These are phyloP conservation scores for Battus philenor DNA, from an alignment of 1,140 invertebrate species.

Conservation along the genomic window DNA sequence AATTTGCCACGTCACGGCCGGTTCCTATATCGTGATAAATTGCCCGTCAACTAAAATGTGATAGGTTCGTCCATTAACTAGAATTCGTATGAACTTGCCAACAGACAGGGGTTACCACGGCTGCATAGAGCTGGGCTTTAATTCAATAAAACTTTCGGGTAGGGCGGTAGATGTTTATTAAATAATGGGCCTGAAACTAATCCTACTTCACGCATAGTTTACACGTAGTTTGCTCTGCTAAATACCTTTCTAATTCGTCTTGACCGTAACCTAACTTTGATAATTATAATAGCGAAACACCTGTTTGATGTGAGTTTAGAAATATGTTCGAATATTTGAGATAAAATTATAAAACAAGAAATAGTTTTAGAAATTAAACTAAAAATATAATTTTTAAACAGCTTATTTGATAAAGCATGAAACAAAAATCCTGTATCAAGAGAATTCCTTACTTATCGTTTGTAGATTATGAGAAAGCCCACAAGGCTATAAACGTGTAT, in stretches of 20 bases:
- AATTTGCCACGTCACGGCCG: conserved; percentile 36
- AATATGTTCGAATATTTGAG: too few species aligned
- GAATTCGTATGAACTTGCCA: conserved; percentile 46
- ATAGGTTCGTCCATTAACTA: conserved; percentile 50
- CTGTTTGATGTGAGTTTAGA: background rate
- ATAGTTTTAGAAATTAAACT: background rate
- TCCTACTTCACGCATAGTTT: conserved; percentile 15
- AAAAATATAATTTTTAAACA: background rate
- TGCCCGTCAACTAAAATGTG: conserved; percentile 29
- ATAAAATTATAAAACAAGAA: background rate
- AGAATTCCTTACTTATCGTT: too few species aligned
- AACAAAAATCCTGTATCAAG: too few species aligned
- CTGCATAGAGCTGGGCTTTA: conserved; percentile 30
- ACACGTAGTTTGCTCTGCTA: conserved; percentile 7
- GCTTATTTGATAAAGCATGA: background rate
- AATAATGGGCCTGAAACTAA: conserved; percentile 26
- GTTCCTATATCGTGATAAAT: conserved; percentile 57
- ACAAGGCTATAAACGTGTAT: too few species aligned
- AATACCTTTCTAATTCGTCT: conserved; percentile 5
- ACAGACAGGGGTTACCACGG: conserved; percentile 35
- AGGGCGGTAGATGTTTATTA: conserved; percentile 32
- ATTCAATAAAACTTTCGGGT: conserved; percentile 38
- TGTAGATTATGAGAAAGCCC: too few species aligned
- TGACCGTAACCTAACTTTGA: conserved; percentile 4
- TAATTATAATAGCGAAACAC: conserved; percentile 1